Evolutionary conservation across 2,888 invertebrate genomes (phyloP), one percentile per base, ranked within the genome.

Genomic region (Allophyes oxyacanthae): DNA sequence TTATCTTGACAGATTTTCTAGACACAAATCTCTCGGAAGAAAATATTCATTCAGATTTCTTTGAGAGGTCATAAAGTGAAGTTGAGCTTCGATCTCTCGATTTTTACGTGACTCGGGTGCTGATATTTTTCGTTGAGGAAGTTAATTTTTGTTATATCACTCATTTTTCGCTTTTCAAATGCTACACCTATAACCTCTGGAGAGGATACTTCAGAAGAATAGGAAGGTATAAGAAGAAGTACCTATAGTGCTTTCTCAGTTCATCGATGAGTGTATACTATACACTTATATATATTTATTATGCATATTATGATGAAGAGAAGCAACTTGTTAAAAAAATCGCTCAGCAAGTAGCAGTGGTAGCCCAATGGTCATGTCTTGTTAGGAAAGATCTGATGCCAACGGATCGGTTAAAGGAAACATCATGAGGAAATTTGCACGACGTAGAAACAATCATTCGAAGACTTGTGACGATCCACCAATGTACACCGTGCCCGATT

Each of bases 71-170:
- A 64, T 66, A 65, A 70, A 77, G 52, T 46, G 70, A 74, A 73
- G 72, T 79, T 68, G 60, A 64, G 77, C 57, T 81, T 68, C 56
- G 64, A 77, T 74, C 64, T 72, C 49, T 36, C 34, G 63, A 71
- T 74, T 63, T 64, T 30, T 66, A 79, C 79, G 81, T 81, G 82
- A 77, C 70, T 60, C 60, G 78, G 37, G 50, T 64, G 15, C 32
- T 59, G 70, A 78, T 51, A 42, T 37, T 57, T 28, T 61, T 36
- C 30, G 32, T 48, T 56, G 48, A 43, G 20, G 32, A 43, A 32
- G 49, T 20, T 34, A 45, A 13, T 69, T 50, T 45, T 56, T 45
- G 40, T 43, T 25, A 14, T 55, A 32, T 49, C 36, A 33, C 28
- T 48, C 10, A 14, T 37, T 28, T 10, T 25, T 38, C n/a, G 11